Evolutionary conservation across 2,797 vertebrate genomes (phyloP).

Genomic region (Lophotriccus pileatus): DNA sequence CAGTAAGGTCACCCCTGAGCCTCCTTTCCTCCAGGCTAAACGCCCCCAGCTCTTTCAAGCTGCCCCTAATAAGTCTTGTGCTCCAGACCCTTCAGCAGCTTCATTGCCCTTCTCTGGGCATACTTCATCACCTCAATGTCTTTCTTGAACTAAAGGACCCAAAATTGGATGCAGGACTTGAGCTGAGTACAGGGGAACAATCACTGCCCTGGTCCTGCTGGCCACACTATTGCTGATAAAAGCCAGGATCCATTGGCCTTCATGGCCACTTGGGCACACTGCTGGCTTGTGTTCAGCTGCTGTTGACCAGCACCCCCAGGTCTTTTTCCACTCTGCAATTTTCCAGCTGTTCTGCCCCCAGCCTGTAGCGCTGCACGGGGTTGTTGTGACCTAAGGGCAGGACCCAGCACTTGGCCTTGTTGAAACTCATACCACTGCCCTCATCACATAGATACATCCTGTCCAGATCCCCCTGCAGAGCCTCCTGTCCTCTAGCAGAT

Average conservation of each 20-base stretch:
- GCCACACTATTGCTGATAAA: not conserved
- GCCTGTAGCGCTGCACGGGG: not conserved
- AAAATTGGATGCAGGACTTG: not conserved
- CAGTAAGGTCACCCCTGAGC: not conserved
- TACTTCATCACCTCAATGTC: not conserved
- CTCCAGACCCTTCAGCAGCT: not conserved
- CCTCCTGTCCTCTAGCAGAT: not conserved
- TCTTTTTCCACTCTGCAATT: not conserved
- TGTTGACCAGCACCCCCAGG: too few relatives aligned
- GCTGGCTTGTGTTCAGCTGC: not conserved
- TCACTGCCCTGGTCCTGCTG: not conserved
- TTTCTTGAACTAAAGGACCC: not conserved
- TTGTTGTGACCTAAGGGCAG: not conserved
- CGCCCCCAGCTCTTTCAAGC: not conserved
- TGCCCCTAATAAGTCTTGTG: not conserved
- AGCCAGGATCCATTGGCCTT: not conserved
- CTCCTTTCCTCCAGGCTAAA: not conserved
- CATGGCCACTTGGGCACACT: not conserved
- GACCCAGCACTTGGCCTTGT: not conserved
- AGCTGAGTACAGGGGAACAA: rapidly evolving
- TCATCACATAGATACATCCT: not conserved
- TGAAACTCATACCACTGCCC: not conserved
- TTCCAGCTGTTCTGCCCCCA: not conserved
- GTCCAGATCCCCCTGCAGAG: not conserved
- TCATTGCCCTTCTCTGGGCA: not conserved